A percentile compares a stretch with the other conserved stretches of the same genome.
phyloP scores from a whole-genome alignment of 2,797 vertebrate species.

The Vipera latastei region DNA sequence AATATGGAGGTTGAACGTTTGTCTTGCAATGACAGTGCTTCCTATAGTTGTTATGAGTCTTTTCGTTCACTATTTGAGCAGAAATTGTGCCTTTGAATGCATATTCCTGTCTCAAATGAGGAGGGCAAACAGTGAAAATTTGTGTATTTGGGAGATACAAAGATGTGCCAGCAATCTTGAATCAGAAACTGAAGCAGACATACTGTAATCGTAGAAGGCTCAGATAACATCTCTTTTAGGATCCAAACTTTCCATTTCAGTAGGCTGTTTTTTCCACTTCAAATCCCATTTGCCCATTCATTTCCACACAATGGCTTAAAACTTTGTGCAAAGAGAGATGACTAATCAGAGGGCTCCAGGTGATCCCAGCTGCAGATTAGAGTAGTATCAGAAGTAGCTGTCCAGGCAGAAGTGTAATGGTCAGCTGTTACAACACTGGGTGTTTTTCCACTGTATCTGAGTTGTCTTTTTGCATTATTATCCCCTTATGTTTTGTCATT shows the following conservation, averaged over 20 bases:
- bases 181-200: constrained; percentile 23
- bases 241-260: neutral
- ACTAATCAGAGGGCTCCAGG: neutral
- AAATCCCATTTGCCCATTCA: neutral
- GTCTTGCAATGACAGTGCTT: neutral
- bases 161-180: neutral
- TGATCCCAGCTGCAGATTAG: constrained; percentile 1
- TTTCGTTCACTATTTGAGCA: neutral
- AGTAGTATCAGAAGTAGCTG: neutral
- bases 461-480: constrained; percentile 14
- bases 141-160: neutral
- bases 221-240: constrained; percentile 24
- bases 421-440: neutral
- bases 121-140: neutral
- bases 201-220: neutral
- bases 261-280: constrained; percentile 6
- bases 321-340: constrained; percentile 19
- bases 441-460: constrained; percentile 15
- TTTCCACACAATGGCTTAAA: neutral
- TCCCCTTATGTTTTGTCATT: neutral
- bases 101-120: neutral
- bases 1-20: neutral
- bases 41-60: neutral
- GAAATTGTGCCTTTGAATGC: neutral
- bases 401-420: neutral